Percentiles rank a stretch among this genome's conserved stretches.
phyloP scores from a whole-genome alignment of 2,113 vertebrate genomes.

The Aegithalos caudatus region DNA sequence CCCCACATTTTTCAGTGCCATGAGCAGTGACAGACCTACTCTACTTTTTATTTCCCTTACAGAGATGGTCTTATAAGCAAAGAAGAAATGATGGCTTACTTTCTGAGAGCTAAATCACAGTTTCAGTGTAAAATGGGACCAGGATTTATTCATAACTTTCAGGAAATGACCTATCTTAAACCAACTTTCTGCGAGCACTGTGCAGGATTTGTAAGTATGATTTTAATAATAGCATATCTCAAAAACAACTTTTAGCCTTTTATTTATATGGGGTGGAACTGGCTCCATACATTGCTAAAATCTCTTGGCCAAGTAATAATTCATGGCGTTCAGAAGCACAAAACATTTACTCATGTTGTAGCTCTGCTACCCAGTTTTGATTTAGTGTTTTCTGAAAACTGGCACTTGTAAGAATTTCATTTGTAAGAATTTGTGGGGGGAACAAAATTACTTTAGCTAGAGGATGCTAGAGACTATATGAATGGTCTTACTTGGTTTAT shows the following conservation, averaged over 20 bases:
- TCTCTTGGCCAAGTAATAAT: not conserved
- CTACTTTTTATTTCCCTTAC: not conserved
- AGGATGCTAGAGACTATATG: not conserved
- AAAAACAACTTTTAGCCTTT: not conserved
- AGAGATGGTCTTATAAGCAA: conserved; percentile 97
- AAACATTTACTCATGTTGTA: not conserved
- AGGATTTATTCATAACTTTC: conserved; percentile 95
- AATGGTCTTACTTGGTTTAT: conserved; percentile 1
- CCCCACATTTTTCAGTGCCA: not conserved
- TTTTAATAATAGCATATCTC: not conserved
- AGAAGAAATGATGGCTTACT: conserved; percentile 98
- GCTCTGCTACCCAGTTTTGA: not conserved
- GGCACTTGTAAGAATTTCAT: not conserved
- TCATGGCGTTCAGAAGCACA: not conserved
- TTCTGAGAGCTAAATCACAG: conserved; percentile 92
- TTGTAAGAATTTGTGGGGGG: not conserved
- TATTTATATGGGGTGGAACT: not conserved
- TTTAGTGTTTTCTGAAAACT: not conserved
- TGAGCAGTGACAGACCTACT: not conserved
- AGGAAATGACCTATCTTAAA: conserved; percentile 96
- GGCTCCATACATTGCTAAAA: not conserved
- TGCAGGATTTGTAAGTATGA: conserved; percentile 93
- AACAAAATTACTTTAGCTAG: not conserved
- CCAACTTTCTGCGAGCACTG: conserved; percentile 98
- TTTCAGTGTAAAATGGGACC: conserved; percentile 96